Percentiles rank a stretch among this genome's conserved stretches.
Conservation (phyloP, 2,888 invertebrate genomes). For the Cephus nigrinus region DNA sequence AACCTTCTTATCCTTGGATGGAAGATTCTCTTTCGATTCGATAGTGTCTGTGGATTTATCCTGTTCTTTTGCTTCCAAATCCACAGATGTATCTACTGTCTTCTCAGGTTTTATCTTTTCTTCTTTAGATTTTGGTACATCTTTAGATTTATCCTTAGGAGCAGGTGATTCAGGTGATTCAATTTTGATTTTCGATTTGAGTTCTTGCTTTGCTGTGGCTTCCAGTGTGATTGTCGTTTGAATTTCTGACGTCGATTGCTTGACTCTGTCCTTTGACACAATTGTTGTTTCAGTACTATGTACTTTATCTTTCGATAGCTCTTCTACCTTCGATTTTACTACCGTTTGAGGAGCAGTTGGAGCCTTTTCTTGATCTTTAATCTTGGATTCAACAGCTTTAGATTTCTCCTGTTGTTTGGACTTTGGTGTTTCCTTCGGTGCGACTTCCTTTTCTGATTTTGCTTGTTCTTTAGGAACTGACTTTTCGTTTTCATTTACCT, state of each 20-base stretch:
- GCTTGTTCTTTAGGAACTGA: slow-evolving; percentile 13
- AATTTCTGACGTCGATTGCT: neutral
- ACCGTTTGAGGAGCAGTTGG: slow-evolving; percentile 44
- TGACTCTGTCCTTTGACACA: slow-evolving; percentile 26
- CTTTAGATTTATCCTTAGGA: slow-evolving; percentile 1
- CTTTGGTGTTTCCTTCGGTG: slow-evolving; percentile 10
- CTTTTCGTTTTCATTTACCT: slow-evolving; percentile 13
- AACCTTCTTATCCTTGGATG: slow-evolving; percentile 4
- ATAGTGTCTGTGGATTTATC: neutral
- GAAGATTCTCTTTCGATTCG: slow-evolving; percentile 3
- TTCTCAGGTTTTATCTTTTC: neutral
- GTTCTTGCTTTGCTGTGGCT: neutral
- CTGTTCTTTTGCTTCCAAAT: neutral
- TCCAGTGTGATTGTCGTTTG: neutral
- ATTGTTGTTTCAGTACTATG: slow-evolving; percentile 37
- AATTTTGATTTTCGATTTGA: neutral
- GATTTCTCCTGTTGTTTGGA: slow-evolving; percentile 10
- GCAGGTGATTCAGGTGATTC: neutral
- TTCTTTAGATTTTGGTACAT: slow-evolving; percentile 2
- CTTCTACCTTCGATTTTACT: slow-evolving; percentile 38
- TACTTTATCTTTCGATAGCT: slow-evolving; percentile 52
- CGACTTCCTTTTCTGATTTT: slow-evolving; percentile 8
- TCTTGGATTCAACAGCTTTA: slow-evolving; percentile 9
- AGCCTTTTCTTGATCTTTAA: slow-evolving; percentile 9
- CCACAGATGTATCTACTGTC: neutral